Evolutionary conservation across 2,888 invertebrate genomes (phyloP).

Genomic region (Ennomos erosarius): DNA sequence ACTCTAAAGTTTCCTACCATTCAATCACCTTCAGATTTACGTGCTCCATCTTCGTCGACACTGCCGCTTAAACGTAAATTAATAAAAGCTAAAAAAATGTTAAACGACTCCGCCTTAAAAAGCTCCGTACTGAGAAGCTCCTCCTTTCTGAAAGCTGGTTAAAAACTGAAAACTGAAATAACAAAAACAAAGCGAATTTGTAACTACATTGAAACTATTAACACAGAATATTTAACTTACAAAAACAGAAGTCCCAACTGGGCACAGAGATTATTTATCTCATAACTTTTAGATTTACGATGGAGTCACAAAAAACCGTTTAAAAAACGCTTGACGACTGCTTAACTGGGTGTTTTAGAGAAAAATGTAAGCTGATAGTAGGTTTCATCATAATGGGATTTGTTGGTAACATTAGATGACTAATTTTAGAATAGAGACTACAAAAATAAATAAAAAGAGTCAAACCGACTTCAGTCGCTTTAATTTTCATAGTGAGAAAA

Average conservation of each 20-base stretch:
- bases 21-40: no score
- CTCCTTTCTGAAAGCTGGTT: no score
- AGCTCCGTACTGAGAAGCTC: no score
- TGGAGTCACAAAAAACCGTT: slow-evolving; percentile 14
- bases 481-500: no score
- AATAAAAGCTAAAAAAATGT: no score
- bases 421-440: not conserved
- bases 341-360: slow-evolving; percentile 15
- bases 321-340: slow-evolving; percentile 14
- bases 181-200: slow-evolving; percentile 12
- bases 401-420: slow-evolving; percentile 7
- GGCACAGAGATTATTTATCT: slow-evolving; percentile 12
- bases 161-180: slow-evolving; percentile 5
- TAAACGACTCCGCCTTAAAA: no score
- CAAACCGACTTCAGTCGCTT: no score
- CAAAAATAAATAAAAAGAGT: no score
- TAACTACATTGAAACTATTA: slow-evolving; percentile 1
- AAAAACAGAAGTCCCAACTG: slow-evolving; percentile 19
- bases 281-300: slow-evolving; percentile 30
- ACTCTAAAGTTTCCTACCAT: no score
- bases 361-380: slow-evolving; percentile 13
- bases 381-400: slow-evolving; percentile 7
- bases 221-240: slow-evolving; percentile 8
- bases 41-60: no score
- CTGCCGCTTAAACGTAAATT: no score